phyloP scores from a whole-genome alignment of 64 coral and sea anemone genomes.

The Trachythela sp. region DNA sequence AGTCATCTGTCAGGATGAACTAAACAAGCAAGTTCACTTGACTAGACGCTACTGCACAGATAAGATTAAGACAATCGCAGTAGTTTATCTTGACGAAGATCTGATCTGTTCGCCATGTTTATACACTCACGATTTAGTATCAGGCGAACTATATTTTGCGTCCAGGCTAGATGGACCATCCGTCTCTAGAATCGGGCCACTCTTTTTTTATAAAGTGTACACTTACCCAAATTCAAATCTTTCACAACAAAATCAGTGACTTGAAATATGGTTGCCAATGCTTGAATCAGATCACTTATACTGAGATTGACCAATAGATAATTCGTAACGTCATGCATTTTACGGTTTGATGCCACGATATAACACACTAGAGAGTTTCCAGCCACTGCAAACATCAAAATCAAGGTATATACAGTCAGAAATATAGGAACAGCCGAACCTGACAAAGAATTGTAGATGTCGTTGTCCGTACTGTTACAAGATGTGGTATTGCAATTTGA shows the following conservation, averaged over 20 bases:
- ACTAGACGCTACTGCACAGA: too few relatives aligned
- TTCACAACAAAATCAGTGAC: neutral
- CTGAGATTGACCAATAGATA: neutral
- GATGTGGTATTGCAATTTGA: neutral
- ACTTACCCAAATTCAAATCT: conserved; percentile 6
- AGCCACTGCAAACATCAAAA: neutral
- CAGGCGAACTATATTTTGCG: too few relatives aligned
- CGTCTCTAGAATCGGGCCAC: too few relatives aligned
- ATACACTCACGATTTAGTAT: too few relatives aligned
- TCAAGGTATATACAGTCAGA: neutral
- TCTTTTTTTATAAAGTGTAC: too few relatives aligned
- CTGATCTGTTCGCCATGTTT: too few relatives aligned
- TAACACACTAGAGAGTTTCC: neutral
- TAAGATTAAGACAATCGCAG: too few relatives aligned
- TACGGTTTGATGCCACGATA: neutral
- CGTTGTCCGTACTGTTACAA: neutral
- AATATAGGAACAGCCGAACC: neutral
- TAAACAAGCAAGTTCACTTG: too few relatives aligned
- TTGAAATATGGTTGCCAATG: neutral
- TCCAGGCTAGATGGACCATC: too few relatives aligned
- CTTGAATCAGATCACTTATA: neutral
- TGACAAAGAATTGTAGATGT: neutral
- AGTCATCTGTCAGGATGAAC: too few relatives aligned
- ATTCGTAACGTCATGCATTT: neutral
- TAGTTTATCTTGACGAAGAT: too few relatives aligned